Base-by-base conservation (phyloP, 1,140 invertebrate genomes). In the Drosophila rhopaloa region DNA sequence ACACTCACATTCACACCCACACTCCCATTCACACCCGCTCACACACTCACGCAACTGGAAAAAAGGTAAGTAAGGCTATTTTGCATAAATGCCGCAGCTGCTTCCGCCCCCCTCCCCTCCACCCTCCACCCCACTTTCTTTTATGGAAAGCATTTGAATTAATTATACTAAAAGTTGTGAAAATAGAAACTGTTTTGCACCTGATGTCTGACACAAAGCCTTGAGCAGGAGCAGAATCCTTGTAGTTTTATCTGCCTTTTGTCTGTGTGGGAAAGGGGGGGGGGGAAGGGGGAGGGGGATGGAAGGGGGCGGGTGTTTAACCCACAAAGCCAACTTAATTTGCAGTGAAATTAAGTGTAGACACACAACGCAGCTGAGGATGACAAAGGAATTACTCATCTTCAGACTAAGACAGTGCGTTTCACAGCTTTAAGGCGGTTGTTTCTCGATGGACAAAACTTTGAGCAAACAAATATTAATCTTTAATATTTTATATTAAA, bases 151-250 rank as follows among this genome's bases (percentile, higher is more conserved):
- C 83, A 86, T 88, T 86, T 86, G 83, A 86, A 86, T 86, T 86
- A 86, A 86, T 86, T 86, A 86, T 88, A 79, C 83, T 72, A 56
- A 86, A 83, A 86, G 83, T 86, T 88, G 83, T 82, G 83, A 88
- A 79, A 88, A 86, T 88, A 88, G 83, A 88, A 88, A 86, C 81
- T 79, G 76, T 61, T 86, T 79, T 88, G 70, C 83, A 86, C 79
- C 83, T 86, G 83, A 88, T 86, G 83, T 61, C 83, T 59, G 76
- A 79, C 75, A 82, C 62, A 65, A 76, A 76, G 51, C 65, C 65
- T 58, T 71, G 65, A 58, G n/a, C 11, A 41, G 65, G 19, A 75
- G 41, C 24, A 9, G 46, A 44, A 63, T 63, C 41, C 11, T 56
- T 57, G 37, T 43, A 70, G 51, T 57, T 70, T 70, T 37, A 70